Evolutionary conservation across 1,140 invertebrate species (phyloP).

Genomic region (Drusus annulatus): DNA sequence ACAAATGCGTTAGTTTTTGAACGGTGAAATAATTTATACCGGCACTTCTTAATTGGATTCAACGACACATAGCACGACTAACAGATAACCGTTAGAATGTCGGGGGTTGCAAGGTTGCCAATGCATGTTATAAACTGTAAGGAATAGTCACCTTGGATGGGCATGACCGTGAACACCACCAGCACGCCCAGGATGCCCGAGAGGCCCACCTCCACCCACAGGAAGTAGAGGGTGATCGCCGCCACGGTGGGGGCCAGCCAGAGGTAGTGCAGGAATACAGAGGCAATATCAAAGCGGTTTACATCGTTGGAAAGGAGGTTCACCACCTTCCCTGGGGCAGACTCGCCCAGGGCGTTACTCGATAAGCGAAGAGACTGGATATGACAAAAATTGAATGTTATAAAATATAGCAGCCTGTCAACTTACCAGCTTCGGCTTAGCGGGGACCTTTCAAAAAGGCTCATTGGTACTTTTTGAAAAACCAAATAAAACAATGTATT

Average conservation of each 20-base stretch:
- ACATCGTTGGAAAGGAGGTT: slow-evolving; percentile 88
- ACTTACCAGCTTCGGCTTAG: too few species aligned
- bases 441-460: too few species aligned
- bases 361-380: slow-evolving; percentile 74
- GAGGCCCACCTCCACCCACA: slow-evolving; percentile 77
- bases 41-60: too few species aligned
- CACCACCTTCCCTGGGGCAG: slow-evolving; percentile 88
- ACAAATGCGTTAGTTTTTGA: too few species aligned
- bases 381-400: not conserved
- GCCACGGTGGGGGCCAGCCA: slow-evolving; percentile 79
- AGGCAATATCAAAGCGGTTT: slow-evolving; percentile 76
- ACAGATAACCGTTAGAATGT: too few species aligned
- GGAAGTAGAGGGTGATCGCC: slow-evolving; percentile 75
- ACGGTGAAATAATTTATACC: not conserved
- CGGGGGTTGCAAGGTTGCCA: too few species aligned
- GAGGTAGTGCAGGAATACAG: slow-evolving; percentile 75
- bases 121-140: too few species aligned
- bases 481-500: too few species aligned
- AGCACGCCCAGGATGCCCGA: slow-evolving; percentile 80
- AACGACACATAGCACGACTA: too few species aligned
- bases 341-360: slow-evolving; percentile 79
- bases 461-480: too few species aligned
- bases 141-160: slow-evolving; percentile 76
- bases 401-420: too few species aligned
- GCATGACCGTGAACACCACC: slow-evolving; percentile 80